phyloP scores from a whole-genome alignment of 2,113 vertebrate genomes.

The Oryzias woworae region DNA sequence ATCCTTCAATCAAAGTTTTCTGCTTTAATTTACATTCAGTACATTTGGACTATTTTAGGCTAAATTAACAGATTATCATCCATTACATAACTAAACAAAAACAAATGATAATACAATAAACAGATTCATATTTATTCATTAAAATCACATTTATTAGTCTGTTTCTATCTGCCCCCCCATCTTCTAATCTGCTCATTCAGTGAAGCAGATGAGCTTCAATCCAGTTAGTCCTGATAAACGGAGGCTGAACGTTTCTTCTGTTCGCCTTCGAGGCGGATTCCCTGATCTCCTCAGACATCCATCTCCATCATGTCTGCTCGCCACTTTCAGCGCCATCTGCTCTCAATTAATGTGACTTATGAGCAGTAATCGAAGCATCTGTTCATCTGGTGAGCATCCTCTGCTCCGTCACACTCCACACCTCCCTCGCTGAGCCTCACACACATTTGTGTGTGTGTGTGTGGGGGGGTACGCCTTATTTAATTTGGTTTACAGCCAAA shows the following conservation, averaged over 20 bases:
- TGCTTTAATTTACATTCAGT: no score
- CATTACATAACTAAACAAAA: no score
- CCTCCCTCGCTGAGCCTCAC: neutral
- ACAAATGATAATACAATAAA: no score
- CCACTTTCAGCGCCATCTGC: constrained; percentile 69
- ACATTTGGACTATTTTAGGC: no score
- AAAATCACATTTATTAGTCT: neutral
- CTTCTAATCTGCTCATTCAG: constrained; percentile 1
- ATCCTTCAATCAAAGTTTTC: no score
- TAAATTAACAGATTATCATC: no score
- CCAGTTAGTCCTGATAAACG: constrained; percentile 19
- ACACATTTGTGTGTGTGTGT: neutral
- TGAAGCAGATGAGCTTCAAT: neutral
- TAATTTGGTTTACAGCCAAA: no score
- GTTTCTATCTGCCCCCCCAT: neutral
- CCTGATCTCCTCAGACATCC: constrained; percentile 52
- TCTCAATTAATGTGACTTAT: constrained; percentile 74
- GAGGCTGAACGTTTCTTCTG: constrained; percentile 8
- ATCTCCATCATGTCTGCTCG: constrained; percentile 59
- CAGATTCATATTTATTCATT: no score
- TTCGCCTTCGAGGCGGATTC: constrained; percentile 40
- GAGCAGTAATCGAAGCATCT: constrained; percentile 75
- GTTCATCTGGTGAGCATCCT: constrained; percentile 59
- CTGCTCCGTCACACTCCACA: constrained; percentile 27
- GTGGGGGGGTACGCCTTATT: no score